Base-by-base conservation (phyloP, 2,113 vertebrate genomes). In the Proterorhinus semilunaris region DNA sequence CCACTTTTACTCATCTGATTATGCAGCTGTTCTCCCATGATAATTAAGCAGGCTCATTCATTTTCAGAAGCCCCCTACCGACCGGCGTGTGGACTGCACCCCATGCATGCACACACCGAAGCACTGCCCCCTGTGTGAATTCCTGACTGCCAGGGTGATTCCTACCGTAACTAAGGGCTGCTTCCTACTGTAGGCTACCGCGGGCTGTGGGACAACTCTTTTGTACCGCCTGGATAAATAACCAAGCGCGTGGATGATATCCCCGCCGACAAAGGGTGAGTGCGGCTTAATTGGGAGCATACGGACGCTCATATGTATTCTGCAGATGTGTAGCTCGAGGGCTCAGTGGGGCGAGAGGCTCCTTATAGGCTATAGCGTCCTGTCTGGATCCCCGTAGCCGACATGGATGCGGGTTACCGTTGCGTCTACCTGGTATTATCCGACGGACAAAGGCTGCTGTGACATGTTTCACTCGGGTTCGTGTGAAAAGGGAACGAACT, bases 41-140 rank as follows among this genome's bases (percentile, higher is more conserved):
- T 10, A 17, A 59, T 16, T 8, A 11, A 6, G 13, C 48, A 6
- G 6, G 17, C 68, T 70, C 27, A 27, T 36, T 3, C 48, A 46
- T 45, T 69, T 49, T 16, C 5, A 10, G 1, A 16, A 49, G 8
- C 82, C 88, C 80, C 84, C 90, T 90, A 67, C 83, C 78, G 89
- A 2, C 48, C 1, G 0, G 6, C 6, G 0, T 1, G 0, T 0
- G 66, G 6, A 85, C 74, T 84, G 13, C 88, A 81, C 7, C 79
- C 27, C 44, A 6, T 27, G 12, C 44, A 6, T 27, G 12, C 1
- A 8, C 67, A 8, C 67, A 7, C 66, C 21, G 21, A 82, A 85
- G 84, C 86, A 62, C 88, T 77, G 83, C 89, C 88, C 87, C 87
- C 83, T 83, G 82, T 79, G 77, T 36, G 87, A 75, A 88, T 90